phyloP scores from a whole-genome alignment of 2,888 invertebrate species.

The Sphaeridia pumilis region DNA sequence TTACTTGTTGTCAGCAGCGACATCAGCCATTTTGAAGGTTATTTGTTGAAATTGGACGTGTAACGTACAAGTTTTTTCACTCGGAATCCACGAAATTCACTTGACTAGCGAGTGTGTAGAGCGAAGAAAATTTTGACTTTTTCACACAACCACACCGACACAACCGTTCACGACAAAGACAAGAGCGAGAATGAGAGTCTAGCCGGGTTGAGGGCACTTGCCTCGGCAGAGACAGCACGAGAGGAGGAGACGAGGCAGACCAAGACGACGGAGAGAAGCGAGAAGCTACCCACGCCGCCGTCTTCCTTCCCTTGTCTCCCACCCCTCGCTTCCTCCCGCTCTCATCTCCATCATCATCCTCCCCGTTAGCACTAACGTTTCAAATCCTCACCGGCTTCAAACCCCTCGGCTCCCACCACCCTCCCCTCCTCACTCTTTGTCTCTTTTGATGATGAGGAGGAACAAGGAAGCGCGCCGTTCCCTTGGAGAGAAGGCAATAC shows the following conservation, averaged over 20 bases:
- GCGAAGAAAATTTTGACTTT: neutral
- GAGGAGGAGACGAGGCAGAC: neutral
- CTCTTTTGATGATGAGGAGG: neutral
- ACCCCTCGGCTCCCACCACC: slow-evolving; percentile 8
- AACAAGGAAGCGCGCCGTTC: neutral
- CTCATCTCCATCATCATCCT: neutral
- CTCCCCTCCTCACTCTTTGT: slow-evolving; percentile 1
- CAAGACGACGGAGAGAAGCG: slow-evolving; percentile 3
- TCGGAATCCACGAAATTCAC: slow-evolving; percentile 4
- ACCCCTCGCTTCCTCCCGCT: slow-evolving; percentile 1
- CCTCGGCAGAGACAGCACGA: neutral
- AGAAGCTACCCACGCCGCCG: slow-evolving; percentile 1
- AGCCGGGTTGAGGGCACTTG: neutral
- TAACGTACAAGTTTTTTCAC: slow-evolving; percentile 1
- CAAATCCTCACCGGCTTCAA: too few species aligned
- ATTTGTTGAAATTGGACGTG: neutral
- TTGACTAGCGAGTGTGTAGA: neutral
- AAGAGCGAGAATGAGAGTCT: neutral
- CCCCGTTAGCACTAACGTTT: neutral
- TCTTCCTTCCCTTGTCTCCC: slow-evolving; percentile 7
- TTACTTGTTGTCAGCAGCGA: slow-evolving; percentile 16
- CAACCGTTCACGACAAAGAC: neutral
- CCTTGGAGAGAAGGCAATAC: too few species aligned
- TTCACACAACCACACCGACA: neutral
- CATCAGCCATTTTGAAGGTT: slow-evolving; percentile 14